Conservation (phyloP, 2,888 invertebrate genomes). For the Lasioglossum marginatum region DNA sequence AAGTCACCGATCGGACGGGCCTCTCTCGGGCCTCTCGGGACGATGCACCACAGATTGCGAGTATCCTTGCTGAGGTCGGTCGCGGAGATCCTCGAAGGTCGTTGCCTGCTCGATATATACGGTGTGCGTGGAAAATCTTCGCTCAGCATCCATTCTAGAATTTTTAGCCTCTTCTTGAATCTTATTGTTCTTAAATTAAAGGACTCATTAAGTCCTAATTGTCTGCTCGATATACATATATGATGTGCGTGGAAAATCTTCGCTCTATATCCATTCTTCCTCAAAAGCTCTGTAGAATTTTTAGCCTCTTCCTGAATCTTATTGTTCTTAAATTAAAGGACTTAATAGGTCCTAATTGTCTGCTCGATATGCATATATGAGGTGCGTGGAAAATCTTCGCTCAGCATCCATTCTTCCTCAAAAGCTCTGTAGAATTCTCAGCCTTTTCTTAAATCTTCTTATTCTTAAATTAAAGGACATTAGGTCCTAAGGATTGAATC, state of each 20-base stretch:
- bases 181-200: too few species aligned
- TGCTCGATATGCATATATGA: slow-evolving; percentile 75
- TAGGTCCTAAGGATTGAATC: not conserved
- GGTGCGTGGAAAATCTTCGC: slow-evolving; percentile 56
- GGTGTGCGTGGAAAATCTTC: slow-evolving; percentile 61
- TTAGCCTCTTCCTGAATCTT: not conserved
- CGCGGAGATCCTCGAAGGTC: slow-evolving; percentile 74
- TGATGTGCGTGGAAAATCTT: slow-evolving; percentile 62
- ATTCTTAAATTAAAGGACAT: not conserved
- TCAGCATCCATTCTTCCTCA: slow-evolving; percentile 18
- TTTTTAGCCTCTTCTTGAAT: not conserved
- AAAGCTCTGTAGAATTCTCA: not conserved
- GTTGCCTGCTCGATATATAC: slow-evolving; percentile 79
- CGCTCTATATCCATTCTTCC: slow-evolving; percentile 20
- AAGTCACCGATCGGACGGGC: slow-evolving; percentile 75
- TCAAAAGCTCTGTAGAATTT: not conserved
- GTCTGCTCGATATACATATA: slow-evolving; percentile 77
- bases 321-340: not conserved
- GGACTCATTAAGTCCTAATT: slow-evolving; percentile 47
- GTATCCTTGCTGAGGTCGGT: slow-evolving; percentile 80
- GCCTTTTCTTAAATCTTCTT: not conserved
- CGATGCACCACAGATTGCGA: slow-evolving; percentile 81
- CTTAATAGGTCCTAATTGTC: slow-evolving; percentile 63
- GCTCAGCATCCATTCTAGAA: slow-evolving; percentile 6
- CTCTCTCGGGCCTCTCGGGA: slow-evolving; percentile 75